These are phyloP conservation scores for Varanus salvator DNA, from an alignment of 2,113 vertebrate species.

Conservation along the genomic window DNA sequence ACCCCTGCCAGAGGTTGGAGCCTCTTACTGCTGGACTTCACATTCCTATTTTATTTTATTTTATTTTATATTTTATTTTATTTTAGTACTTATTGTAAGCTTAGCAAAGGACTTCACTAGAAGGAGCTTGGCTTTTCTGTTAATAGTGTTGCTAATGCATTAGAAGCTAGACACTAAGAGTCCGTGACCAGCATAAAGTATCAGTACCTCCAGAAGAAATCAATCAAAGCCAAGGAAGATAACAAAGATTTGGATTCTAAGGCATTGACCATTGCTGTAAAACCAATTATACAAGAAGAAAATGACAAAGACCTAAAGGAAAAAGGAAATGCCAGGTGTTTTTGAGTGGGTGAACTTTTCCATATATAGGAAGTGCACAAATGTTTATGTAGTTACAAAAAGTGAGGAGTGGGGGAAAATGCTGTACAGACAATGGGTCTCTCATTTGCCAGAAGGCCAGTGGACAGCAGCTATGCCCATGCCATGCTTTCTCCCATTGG, in stretches of 20 bases:
- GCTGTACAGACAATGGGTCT: neutral
- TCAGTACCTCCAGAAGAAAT: conserved; percentile 36
- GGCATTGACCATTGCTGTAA: conserved; percentile 28
- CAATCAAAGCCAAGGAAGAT: conserved; percentile 33
- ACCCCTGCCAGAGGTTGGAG: no score
- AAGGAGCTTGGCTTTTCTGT: conserved; percentile 37
- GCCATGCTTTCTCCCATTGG: neutral
- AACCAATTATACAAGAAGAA: conserved; percentile 39
- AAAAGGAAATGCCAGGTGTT: neutral
- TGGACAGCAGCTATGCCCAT: neutral
- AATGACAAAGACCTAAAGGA: conserved; percentile 30
- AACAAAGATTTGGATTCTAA: conserved; percentile 49
- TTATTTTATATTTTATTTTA: no score
- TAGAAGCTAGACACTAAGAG: conserved; percentile 26
- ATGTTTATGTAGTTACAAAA: neutral
- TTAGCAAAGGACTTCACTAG: conserved; percentile 38
- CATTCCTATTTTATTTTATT: no score
- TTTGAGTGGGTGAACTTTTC: neutral
- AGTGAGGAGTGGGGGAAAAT: neutral
- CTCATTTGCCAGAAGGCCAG: neutral
- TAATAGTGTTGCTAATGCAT: conserved; percentile 35
- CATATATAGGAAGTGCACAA: neutral
- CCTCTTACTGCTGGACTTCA: no score
- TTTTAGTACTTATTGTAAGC: neutral
- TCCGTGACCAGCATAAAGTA: conserved; percentile 39